Evolutionary conservation across 2,888 invertebrate genomes (phyloP), one percentile per base, ranked within the genome.

Genomic region (Drosophila atroscutellata): DNA sequence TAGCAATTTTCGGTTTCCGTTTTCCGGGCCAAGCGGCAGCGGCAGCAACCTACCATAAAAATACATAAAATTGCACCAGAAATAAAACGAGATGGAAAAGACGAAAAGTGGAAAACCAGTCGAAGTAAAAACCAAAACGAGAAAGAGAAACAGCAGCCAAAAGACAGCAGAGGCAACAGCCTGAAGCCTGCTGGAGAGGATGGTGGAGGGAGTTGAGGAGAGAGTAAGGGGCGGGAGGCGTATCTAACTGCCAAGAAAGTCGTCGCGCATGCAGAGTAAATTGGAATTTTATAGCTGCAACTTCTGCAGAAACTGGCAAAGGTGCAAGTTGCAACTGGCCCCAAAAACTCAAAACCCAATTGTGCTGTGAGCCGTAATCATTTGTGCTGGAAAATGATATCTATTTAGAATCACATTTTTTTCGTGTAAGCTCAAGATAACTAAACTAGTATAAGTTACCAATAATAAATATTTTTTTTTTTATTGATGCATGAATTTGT

Each of bases 1-100:
- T 87, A 87, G 86, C 86, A 87, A 87, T 87, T 87, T 87, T 87
- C 83, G 86, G 86, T 87, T 87, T 87, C 86, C 89, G 89, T 85
- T 86, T 86, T 87, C 86, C 86, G 86, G 87, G 77, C 75, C 86
- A 80, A 88, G 82, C 85, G 72, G 81, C 84, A 77, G 67, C 49
- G 80, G 77, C 82, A 64, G 87, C 86, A 85, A 85, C 86, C 83
- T 85, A 85, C 88, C 85, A 85, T 86, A 86, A 86, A 86, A 86
- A 88, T 86, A 86, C 88, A 88, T 86, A 88, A 86, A 86, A 86
- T 78, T 88, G 84, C 80, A 76, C 80, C 81, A 75, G 74, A 79
- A 75, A 78, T 64, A 62, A 68, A 75, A 54, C 54, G 66, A 65
- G 47, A 47, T 54, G 66, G 54, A 65, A 66, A 65, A 54, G 54